These are phyloP conservation scores for Bolborhynchus lineola DNA, from an alignment of 2,113 vertebrate genomes.

Conservation along the genomic window DNA sequence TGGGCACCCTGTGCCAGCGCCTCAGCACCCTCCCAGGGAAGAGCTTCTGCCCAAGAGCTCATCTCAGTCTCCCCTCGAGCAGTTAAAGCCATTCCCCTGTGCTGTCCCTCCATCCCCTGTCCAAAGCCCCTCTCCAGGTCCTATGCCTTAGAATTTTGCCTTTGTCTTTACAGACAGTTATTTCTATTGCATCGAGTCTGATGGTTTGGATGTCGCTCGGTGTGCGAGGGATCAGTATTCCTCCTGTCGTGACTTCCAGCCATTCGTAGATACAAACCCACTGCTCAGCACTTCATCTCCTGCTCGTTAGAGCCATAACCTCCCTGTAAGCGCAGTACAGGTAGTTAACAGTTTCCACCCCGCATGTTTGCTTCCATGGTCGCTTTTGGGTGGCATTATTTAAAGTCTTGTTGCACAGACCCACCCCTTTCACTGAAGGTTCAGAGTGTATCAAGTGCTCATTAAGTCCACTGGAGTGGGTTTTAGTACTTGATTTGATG, in stretches of 20 bases:
- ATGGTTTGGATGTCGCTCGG: rapidly evolving
- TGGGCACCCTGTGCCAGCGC: too few species aligned
- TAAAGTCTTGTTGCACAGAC: neutral
- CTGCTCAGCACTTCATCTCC: neutral
- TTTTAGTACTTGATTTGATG: neutral
- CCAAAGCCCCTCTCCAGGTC: neutral
- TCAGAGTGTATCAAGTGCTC: neutral
- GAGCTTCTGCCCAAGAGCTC: too few species aligned
- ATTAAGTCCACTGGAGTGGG: rapidly evolving
- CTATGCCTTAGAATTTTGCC: neutral
- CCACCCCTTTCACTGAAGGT: neutral
- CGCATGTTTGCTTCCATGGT: rapidly evolving
- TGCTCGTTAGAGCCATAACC: neutral
- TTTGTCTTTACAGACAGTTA: neutral
- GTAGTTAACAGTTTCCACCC: neutral
- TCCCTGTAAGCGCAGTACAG: neutral
- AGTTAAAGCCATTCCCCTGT: neutral
- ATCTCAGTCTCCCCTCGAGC: neutral
- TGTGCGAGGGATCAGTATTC: neutral
- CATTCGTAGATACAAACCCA: neutral
- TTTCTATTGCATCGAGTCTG: rapidly evolving
- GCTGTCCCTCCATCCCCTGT: neutral
- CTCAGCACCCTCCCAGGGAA: too few species aligned
- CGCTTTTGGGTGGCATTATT: neutral
- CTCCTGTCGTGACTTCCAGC: neutral